A percentile compares a stretch with the other conserved stretches of the same genome.
These are phyloP conservation scores for Araneus ventricosus DNA, from an alignment of 1,140 invertebrate species.

Conservation along the genomic window DNA sequence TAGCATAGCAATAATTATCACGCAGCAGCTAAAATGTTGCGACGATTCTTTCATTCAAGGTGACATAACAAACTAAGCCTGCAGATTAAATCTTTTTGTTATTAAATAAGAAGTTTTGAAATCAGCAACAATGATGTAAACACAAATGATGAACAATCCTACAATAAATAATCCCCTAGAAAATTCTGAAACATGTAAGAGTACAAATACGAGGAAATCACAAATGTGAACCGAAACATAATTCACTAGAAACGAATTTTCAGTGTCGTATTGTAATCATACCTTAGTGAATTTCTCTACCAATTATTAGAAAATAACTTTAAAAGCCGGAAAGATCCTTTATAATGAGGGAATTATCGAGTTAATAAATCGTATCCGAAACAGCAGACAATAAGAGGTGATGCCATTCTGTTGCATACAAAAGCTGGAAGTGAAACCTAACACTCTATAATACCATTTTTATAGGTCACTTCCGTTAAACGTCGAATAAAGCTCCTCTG, in stretches of 20 bases:
- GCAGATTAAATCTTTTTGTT: not conserved
- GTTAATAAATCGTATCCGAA: not conserved
- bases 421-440: not conserved
- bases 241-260: not conserved
- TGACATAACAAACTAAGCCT: no score
- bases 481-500: not conserved
- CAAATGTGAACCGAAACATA: not conserved
- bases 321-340: not conserved
- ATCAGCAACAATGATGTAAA: not conserved
- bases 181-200: not conserved
- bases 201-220: not conserved
- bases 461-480: not conserved
- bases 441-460: not conserved
- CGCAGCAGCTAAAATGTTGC: no score
- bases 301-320: not conserved
- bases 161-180: not conserved
- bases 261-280: not conserved
- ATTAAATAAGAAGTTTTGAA: not conserved
- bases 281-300: not conserved
- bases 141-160: not conserved
- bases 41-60: no score
- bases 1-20: no score
- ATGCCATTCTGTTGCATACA: not conserved
- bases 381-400: not conserved
- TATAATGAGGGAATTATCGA: conserved; percentile 5